Evolutionary conservation across 2,888 invertebrate genomes (phyloP).

Genomic region (Smittia aterrima): DNA sequence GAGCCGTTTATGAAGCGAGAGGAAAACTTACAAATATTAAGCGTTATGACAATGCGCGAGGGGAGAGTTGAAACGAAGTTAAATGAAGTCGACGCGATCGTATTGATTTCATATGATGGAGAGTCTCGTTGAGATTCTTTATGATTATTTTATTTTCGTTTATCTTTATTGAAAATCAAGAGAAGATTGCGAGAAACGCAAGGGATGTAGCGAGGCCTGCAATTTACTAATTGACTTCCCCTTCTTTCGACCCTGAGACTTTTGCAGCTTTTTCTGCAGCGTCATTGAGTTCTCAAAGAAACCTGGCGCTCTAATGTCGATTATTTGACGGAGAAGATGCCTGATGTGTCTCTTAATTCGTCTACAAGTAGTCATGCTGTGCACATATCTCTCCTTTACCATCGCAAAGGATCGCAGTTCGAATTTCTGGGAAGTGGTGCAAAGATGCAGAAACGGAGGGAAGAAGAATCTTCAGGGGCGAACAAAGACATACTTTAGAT

Average conservation of each 20-base stretch:
- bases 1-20: neutral
- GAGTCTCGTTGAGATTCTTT: too few relatives aligned
- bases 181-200: too few relatives aligned
- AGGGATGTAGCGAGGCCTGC: too few relatives aligned
- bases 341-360: conserved; percentile 38
- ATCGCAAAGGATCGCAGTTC: conserved; percentile 20
- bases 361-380: conserved; percentile 39
- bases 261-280: conserved; percentile 13
- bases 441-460: neutral
- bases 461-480: neutral
- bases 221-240: too few relatives aligned
- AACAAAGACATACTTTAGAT: conserved; percentile 17
- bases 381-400: conserved; percentile 31
- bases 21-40: conserved; percentile 20
- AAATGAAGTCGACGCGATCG: too few relatives aligned
- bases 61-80: neutral
- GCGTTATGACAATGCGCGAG: neutral
- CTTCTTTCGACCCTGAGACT: too few relatives aligned
- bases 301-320: conserved; percentile 25
- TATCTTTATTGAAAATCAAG: too few relatives aligned
- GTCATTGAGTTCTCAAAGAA: conserved; percentile 34
- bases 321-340: conserved; percentile 13
- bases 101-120: too few relatives aligned
- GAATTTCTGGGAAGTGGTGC: conserved; percentile 11
- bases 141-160: too few relatives aligned